Percentiles rank a stretch among this genome's conserved stretches.
These are phyloP conservation scores for Melangyna quadrimaculata DNA, from an alignment of 2,888 invertebrate species.

Conservation along the genomic window DNA sequence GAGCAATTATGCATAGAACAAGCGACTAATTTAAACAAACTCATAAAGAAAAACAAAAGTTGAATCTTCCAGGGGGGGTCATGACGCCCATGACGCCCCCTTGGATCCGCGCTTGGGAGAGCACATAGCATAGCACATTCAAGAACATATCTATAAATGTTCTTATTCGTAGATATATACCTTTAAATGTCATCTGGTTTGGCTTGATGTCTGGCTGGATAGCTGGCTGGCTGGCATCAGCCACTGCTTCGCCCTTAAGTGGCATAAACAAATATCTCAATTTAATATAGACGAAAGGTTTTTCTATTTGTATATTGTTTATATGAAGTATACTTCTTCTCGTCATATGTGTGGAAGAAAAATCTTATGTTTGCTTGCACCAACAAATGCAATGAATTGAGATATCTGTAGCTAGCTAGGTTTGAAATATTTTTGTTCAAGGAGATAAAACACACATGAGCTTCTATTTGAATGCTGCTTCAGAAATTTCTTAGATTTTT, in stretches of 20 bases:
- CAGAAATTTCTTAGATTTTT: neutral
- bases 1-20: too few species aligned
- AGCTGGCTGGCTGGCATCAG: neutral
- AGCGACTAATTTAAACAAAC: too few species aligned
- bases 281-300: conserved; percentile 14
- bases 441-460: neutral
- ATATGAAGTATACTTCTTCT: neutral
- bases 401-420: too few species aligned
- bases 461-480: neutral
- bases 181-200: neutral
- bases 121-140: too few species aligned
- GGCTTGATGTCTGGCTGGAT: neutral
- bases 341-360: too few species aligned
- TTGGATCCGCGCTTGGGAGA: too few species aligned
- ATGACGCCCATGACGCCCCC: too few species aligned
- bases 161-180: neutral
- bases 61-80: too few species aligned
- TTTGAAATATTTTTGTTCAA: neutral
- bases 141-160: too few species aligned
- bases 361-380: neutral
- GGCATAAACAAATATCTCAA: conserved; percentile 16
- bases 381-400: neutral
- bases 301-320: neutral
- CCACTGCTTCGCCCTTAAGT: neutral
- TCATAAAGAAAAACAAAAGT: too few species aligned